Evolutionary conservation across 2,888 invertebrate species (phyloP).

Genomic region (Idaea dimidiata): DNA sequence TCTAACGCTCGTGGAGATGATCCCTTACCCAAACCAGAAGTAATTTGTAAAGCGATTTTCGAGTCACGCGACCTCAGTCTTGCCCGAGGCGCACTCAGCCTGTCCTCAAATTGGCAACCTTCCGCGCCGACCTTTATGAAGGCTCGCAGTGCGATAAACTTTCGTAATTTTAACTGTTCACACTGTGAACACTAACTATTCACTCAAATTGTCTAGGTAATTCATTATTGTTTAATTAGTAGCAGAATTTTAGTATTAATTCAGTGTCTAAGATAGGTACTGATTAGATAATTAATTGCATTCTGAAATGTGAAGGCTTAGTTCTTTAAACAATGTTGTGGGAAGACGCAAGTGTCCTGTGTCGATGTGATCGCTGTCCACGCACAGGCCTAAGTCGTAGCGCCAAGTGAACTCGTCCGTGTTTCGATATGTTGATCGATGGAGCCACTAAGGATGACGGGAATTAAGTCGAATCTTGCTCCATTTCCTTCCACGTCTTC

Average conservation of each 20-base stretch:
- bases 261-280: not conserved
- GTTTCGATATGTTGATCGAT: too few relatives aligned
- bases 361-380: not conserved
- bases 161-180: conserved; percentile 45
- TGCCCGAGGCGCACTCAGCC: conserved; percentile 5
- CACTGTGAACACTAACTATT: conserved; percentile 21
- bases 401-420: too few relatives aligned
- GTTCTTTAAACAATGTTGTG: not conserved
- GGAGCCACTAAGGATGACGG: too few relatives aligned
- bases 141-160: conserved; percentile 48
- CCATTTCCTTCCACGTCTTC: too few relatives aligned
- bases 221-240: not conserved
- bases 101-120: conserved; percentile 37
- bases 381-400: too few relatives aligned
- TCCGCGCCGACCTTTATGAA: conserved; percentile 43
- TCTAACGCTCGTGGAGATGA: too few relatives aligned
- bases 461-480: too few relatives aligned
- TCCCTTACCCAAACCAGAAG: not conserved
- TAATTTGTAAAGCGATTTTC: not conserved
- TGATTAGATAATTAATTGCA: not conserved
- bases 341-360: not conserved
- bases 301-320: not conserved
- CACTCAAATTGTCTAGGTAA: not conserved
- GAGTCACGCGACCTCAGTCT: conserved; percentile 5
- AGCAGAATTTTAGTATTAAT: not conserved